Conservation (phyloP, 2,113 vertebrate species). For the Progne subis region DNA sequence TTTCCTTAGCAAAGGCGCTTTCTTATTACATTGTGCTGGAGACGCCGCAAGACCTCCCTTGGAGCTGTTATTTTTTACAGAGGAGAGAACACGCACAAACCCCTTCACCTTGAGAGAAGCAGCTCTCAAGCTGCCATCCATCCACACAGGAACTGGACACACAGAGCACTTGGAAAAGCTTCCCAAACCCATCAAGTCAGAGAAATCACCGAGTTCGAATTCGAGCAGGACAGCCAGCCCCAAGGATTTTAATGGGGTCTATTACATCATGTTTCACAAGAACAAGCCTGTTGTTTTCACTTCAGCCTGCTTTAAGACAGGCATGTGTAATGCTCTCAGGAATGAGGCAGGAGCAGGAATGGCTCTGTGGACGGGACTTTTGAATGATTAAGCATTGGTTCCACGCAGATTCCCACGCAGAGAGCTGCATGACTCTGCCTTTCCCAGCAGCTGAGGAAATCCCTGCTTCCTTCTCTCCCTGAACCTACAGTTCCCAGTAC, state of each 20-base stretch:
- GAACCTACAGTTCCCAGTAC: background rate
- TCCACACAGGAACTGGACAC: accelerated
- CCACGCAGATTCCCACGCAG: background rate
- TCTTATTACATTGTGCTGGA: background rate
- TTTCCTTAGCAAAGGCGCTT: background rate
- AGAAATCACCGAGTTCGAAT: background rate
- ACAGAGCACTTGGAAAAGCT: background rate
- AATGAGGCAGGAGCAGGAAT: background rate
- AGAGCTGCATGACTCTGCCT: background rate
- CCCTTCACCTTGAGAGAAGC: too few species aligned
- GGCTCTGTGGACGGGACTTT: background rate
- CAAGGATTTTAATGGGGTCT: background rate
- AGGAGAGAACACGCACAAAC: background rate
- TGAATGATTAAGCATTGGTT: background rate
- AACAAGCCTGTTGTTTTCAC: background rate
- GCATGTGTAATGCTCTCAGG: background rate
- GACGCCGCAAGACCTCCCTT: background rate
- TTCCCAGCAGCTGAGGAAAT: background rate
- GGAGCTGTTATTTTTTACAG: background rate
- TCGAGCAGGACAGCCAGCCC: background rate
- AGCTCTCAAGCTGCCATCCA: background rate
- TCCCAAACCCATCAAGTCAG: background rate
- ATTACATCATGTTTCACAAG: background rate
- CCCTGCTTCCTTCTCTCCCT: background rate
- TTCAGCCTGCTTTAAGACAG: background rate